phyloP scores from a whole-genome alignment of 2,888 invertebrate species.

The Plebejus argus region DNA sequence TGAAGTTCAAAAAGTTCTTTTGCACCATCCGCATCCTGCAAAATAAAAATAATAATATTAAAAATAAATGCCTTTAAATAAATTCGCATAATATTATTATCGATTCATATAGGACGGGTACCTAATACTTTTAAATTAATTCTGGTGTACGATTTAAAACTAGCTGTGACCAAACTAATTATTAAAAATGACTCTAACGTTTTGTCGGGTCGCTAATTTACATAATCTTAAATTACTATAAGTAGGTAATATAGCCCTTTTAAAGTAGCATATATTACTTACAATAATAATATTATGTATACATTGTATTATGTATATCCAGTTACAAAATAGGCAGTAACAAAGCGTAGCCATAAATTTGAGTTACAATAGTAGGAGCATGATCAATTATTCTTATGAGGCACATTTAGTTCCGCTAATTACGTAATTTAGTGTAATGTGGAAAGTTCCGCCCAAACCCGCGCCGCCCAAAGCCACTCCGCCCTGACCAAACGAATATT shows the following conservation, averaged over 20 bases:
- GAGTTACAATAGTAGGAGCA: constrained; percentile 30
- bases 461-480: constrained; percentile 39
- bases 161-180: not conserved
- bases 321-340: not conserved
- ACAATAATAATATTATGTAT: not conserved
- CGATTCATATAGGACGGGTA: no score
- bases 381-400: constrained; percentile 42
- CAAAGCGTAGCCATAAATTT: not conserved
- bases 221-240: not conserved
- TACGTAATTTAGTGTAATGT: constrained; percentile 42
- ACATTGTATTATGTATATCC: not conserved
- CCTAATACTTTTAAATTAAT: not conserved
- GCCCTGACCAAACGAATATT: constrained; percentile 46
- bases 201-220: not conserved
- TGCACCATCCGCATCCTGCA: no score
- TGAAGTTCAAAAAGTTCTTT: not conserved
- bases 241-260: no score
- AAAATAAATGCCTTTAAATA: no score
- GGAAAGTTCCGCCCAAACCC: constrained; percentile 40
- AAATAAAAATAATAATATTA: no score
- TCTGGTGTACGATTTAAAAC: not conserved
- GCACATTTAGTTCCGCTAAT: constrained; percentile 42
- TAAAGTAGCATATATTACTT: no score
- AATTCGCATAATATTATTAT: no score
- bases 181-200: not conserved